Conservation (phyloP, 2,888 invertebrate genomes). For the Andrena chrysosceles region DNA sequence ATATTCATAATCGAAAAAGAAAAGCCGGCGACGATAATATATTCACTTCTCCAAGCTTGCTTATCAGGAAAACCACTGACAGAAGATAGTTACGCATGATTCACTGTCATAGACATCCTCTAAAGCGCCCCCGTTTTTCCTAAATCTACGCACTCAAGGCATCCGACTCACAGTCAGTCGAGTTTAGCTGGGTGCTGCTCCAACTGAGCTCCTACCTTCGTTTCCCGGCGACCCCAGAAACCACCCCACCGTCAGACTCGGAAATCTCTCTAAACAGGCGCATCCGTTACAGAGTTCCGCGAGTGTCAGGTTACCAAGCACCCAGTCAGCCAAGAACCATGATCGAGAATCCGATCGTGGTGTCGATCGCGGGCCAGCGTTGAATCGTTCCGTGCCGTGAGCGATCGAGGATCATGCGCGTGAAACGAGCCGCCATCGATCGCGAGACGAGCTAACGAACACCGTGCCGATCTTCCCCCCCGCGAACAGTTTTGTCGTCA, state of each 20-base stretch:
- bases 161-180: neutral
- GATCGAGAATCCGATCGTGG: constrained; percentile 55
- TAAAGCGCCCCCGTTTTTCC: too few relatives aligned
- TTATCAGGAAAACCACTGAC: too few relatives aligned
- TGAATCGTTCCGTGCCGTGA: constrained; percentile 31
- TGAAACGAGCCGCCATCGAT: constrained; percentile 54
- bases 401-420: constrained; percentile 57
- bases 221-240: neutral
- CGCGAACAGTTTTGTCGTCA: constrained; percentile 35
- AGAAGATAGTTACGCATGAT: too few relatives aligned
- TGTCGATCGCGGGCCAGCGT: constrained; percentile 45
- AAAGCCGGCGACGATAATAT: constrained; percentile 2
- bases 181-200: neutral
- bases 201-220: too few relatives aligned
- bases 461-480: neutral
- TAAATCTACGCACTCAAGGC: neutral
- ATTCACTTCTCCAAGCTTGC: neutral
- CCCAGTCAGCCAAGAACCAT: constrained; percentile 35
- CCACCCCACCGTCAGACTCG: neutral
- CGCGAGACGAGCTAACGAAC: constrained; percentile 40
- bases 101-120: too few relatives aligned
- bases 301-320: constrained; percentile 29
- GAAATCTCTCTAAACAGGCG: constrained; percentile 9
- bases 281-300: constrained; percentile 28
- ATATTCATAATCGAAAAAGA: neutral